Percentiles rank a stretch among this genome's conserved stretches.
Evolutionary conservation across 2,888 invertebrate genomes (phyloP).

Genomic region (Hecatera dysodea): DNA sequence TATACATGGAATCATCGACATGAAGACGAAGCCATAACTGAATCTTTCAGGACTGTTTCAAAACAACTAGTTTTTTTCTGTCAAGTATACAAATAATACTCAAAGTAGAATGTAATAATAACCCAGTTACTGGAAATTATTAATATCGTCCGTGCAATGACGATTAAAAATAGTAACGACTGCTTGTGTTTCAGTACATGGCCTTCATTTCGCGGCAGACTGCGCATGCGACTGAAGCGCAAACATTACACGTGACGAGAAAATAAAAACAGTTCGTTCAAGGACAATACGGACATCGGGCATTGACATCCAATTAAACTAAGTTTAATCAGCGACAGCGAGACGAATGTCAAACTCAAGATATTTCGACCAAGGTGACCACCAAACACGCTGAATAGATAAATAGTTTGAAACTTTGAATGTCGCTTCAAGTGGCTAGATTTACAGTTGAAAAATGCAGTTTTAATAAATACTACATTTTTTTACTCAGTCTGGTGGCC

Average conservation of each 20-base stretch:
- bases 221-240: conserved; percentile 11
- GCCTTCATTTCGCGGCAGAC: not conserved
- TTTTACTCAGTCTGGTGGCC: no score
- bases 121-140: conserved; percentile 2
- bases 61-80: not conserved
- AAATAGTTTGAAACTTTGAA: not conserved
- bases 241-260: conserved; percentile 22
- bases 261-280: conserved; percentile 21
- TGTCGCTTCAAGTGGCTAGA: not conserved
- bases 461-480: no score
- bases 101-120: not conserved
- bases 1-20: not conserved
- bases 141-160: not conserved
- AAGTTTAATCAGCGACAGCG: not conserved
- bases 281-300: conserved; percentile 29
- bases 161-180: not conserved
- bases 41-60: not conserved
- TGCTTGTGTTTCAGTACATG: conserved; percentile 1
- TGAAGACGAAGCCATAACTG: not conserved
- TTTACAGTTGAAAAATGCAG: no score
- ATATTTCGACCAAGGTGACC: not conserved
- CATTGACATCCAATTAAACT: conserved; percentile 33
- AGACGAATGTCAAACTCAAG: conserved; percentile 8
- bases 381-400: conserved; percentile 7
- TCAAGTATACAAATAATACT: not conserved